Conservation (phyloP, 2,888 invertebrate species). For the Macrosoma leucophasiata region DNA sequence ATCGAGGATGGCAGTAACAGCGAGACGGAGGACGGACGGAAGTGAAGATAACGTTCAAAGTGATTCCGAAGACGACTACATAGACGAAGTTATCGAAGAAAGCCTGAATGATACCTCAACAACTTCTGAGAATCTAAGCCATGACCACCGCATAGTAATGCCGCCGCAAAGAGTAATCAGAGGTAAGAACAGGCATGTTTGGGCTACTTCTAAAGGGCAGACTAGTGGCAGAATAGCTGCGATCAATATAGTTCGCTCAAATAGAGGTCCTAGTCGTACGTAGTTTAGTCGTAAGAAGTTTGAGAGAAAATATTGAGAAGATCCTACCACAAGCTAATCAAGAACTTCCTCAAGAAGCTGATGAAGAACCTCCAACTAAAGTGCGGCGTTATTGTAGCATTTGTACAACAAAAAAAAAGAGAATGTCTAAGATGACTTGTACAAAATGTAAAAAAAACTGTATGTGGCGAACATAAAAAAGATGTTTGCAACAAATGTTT, state of each 20-base stretch:
- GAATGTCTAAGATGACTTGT: conserved; percentile 14
- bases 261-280: conserved; percentile 20
- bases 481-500: conserved; percentile 16
- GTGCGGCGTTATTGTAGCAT: conserved; percentile 14
- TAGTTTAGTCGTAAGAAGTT: conserved; percentile 13
- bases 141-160: conserved; percentile 23
- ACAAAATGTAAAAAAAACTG: conserved; percentile 16
- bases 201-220: conserved; percentile 22
- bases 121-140: too few species aligned
- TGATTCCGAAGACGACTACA: conserved; percentile 23
- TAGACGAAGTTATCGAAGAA: too few species aligned
- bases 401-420: conserved; percentile 16
- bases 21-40: conserved; percentile 25
- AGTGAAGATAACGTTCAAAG: conserved; percentile 25
- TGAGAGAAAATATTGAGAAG: conserved; percentile 13
- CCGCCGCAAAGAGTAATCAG: conserved; percentile 22
- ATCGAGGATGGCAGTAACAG: too few species aligned
- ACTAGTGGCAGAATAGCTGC: conserved; percentile 19
- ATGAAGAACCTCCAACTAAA: conserved; percentile 17
- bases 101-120: too few species aligned
- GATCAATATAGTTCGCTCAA: conserved; percentile 19
- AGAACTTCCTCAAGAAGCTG: conserved; percentile 12
- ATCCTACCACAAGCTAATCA: conserved; percentile 8
- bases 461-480: conserved; percentile 19
- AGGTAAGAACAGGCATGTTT: conserved; percentile 20